phyloP scores from a whole-genome alignment of 2,888 invertebrate species.

The Andrena trimmerana region DNA sequence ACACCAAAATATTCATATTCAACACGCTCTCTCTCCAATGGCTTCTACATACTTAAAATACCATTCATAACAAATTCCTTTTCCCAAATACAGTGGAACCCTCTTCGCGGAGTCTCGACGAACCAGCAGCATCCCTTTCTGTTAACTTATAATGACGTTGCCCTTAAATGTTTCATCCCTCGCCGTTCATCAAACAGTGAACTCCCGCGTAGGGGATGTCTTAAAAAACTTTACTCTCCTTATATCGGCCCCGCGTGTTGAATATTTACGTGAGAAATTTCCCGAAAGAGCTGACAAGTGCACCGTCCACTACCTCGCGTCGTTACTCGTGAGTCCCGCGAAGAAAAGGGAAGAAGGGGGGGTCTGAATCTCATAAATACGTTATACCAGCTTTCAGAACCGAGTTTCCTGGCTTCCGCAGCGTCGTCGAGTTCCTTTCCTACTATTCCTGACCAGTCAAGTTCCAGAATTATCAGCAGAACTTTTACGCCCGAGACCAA shows the following conservation, averaged over 20 bases:
- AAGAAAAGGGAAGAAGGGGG: constrained; percentile 1
- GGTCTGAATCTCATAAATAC: constrained; percentile 62
- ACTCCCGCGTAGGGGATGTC: not conserved
- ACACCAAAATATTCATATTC: no score
- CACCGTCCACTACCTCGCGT: not conserved
- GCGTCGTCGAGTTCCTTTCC: constrained; percentile 22
- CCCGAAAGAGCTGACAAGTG: constrained; percentile 20
- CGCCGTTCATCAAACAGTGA: not conserved
- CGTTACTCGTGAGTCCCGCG: constrained; percentile 30
- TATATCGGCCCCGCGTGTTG: constrained; percentile 3
- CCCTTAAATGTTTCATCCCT: not conserved
- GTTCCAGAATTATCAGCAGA: constrained; percentile 64
- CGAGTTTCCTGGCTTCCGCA: constrained; percentile 31
- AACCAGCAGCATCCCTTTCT: not conserved
- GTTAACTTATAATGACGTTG: not conserved
- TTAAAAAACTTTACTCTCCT: constrained; percentile 22
- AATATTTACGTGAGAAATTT: constrained; percentile 43
- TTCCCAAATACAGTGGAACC: not conserved
- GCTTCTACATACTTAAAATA: not conserved
- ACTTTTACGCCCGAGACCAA: constrained; percentile 56
- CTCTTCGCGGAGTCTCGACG: not conserved
- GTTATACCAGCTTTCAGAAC: constrained; percentile 46
- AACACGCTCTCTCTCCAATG: no score
- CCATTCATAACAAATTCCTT: not conserved
- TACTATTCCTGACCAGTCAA: constrained; percentile 32